Percentiles rank a stretch among this genome's conserved stretches.
These are phyloP conservation scores for Anastrepha obliqua DNA, from an alignment of 1,140 invertebrate genomes.

Conservation along the genomic window DNA sequence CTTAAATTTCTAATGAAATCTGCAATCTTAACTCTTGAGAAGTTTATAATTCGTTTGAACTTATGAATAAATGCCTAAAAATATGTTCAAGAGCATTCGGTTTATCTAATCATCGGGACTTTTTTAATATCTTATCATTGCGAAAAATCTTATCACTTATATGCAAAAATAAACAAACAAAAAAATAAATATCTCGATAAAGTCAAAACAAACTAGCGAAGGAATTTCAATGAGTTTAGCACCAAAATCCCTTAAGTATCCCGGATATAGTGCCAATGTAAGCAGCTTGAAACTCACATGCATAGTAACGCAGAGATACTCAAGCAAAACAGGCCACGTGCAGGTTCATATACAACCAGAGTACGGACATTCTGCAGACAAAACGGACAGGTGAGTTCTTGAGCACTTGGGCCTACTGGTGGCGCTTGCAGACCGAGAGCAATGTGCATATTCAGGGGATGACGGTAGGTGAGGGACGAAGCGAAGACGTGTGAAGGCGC, in stretches of 20 bases:
- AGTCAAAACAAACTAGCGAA: background rate
- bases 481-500: too few relatives aligned
- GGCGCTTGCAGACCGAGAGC: background rate
- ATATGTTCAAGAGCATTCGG: too few relatives aligned
- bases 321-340: slow-evolving; percentile 77
- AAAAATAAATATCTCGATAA: background rate
- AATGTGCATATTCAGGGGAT: background rate
- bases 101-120: too few relatives aligned
- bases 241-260: background rate
- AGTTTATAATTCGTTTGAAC: too few relatives aligned
- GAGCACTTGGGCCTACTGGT: slow-evolving; percentile 72
- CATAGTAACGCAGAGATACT: slow-evolving; percentile 76
- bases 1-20: too few relatives aligned
- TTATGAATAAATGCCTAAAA: too few relatives aligned
- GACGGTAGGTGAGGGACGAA: background rate
- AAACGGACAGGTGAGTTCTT: slow-evolving; percentile 74
- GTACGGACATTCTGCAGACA: slow-evolving; percentile 75
- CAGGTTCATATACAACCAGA: slow-evolving; percentile 73
- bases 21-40: too few relatives aligned
- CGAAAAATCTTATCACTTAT: too few relatives aligned
- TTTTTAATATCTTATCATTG: too few relatives aligned
- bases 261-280: background rate
- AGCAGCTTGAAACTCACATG: slow-evolving; percentile 69
- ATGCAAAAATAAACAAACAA: too few relatives aligned
- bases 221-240: background rate